A percentile compares a stretch with the other conserved stretches of the same genome.
Conservation (phyloP, 2,888 invertebrate genomes). For the Acholoe squamosa region DNA sequence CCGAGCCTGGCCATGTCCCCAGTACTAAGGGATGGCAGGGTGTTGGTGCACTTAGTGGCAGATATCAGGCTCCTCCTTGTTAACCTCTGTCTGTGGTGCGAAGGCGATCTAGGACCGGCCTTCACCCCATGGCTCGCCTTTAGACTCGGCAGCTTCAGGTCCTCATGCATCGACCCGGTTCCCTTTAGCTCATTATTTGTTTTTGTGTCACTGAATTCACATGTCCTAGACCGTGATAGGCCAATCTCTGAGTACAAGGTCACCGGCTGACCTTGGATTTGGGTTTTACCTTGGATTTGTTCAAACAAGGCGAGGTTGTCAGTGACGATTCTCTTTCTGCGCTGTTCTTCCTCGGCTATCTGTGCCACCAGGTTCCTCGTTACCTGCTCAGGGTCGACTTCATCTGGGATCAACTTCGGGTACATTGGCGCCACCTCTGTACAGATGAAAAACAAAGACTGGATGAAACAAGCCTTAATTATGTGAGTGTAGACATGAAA, state of each 20-base stretch:
- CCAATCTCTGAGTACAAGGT: background rate
- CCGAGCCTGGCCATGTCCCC: background rate
- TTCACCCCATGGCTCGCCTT: background rate
- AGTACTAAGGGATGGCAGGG: too few species aligned
- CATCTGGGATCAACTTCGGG: background rate
- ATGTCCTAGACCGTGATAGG: background rate
- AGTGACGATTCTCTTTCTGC: background rate
- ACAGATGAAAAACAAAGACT: too few species aligned
- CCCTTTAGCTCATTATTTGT: background rate
- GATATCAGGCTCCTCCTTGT: background rate
- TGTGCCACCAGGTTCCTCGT: background rate
- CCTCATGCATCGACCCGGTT: background rate
- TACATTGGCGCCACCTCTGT: background rate
- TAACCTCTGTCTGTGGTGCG: background rate
- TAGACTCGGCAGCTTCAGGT: background rate
- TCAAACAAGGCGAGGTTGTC: constrained; percentile 21
- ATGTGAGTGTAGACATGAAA: too few species aligned
- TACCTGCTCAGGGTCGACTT: background rate
- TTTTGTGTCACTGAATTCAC: background rate
- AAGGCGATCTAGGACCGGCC: background rate
- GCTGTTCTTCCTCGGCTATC: background rate
- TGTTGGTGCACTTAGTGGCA: background rate
- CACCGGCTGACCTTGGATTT: background rate
- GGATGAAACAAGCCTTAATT: too few species aligned
- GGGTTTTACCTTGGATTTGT: background rate